Base-by-base conservation (phyloP, 2,888 invertebrate genomes). In the Drosophila algonquin region DNA sequence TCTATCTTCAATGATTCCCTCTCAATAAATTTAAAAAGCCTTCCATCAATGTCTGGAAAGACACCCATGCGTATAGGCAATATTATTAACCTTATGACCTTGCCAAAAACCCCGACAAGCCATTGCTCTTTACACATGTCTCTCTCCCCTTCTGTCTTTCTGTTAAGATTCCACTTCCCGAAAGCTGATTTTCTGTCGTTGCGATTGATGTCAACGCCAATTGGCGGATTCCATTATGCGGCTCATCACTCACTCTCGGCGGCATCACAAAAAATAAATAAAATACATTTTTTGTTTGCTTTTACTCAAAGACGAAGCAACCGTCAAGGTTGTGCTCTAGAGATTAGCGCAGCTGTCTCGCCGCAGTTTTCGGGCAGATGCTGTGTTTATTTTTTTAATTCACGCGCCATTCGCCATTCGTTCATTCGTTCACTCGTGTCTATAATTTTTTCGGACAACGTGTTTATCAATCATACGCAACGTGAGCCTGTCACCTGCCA, bases 401-500 rank as follows among this genome's bases (percentile, higher is more conserved):
- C 54, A 40, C 40, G 40, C 40, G 40, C 56, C 50, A 47, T 55
- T 45, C 63, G 74, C 56, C 50, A 47, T 55, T 45, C 73, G 73
- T 52, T 21, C 45, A 47, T 50, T 24, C 30, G 54, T 9, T 24
- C 59, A 21, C 8, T 27, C 52, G 52, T 54, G 44, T 63, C 24
- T 71, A 70, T 79, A 78, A 83, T 77, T 80, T 73, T 40, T n/a
- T 40, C n/a, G 64, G 78, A 55, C 84, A 78, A 76, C 71, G 57
- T 71, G 76, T 84, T 89, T 89, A 83, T 83, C 89, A 89, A 89
- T 88, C 89, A 83, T 88, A 80, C 82, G 82, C 87, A 71, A 64
- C 57, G 80, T 82, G 73, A 69, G 62, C 75, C 83, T 65, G 86
- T 82, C 86, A 81, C 68, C 75, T 73, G 73, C 69, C 86, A 81